Conservation (phyloP, 2,797 vertebrate genomes). For the Huso huso region DNA sequence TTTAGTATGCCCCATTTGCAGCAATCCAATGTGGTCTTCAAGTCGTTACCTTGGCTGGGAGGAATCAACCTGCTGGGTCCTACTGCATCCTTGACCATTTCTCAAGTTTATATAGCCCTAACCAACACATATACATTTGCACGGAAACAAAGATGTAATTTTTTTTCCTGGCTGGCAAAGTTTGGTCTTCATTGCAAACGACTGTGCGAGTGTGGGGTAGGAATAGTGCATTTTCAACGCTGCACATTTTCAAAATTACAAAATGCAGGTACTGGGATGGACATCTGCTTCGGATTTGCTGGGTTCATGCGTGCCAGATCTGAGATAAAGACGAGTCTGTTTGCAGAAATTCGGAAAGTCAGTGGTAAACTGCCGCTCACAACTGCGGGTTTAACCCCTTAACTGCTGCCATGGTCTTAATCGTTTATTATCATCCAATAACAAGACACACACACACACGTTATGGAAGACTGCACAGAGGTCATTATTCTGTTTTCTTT, state of each 20-base stretch:
- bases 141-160: not conserved
- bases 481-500: too few relatives aligned
- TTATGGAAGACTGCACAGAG: not conserved
- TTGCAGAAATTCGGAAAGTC: not conserved
- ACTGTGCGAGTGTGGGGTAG: too few relatives aligned
- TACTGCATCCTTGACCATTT: too few relatives aligned
- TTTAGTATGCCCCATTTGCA: too few relatives aligned
- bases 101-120: not conserved
- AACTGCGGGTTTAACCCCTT: not conserved
- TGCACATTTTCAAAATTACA: not conserved
- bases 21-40: too few relatives aligned
- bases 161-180: not conserved
- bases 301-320: not conserved
- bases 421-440: not conserved
- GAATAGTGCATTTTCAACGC: not conserved
- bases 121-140: not conserved
- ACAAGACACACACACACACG: not conserved
- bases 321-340: not conserved
- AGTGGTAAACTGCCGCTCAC: not conserved
- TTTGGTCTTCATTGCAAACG: not conserved
- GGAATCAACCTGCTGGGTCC: too few relatives aligned
- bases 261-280: not conserved
- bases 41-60: too few relatives aligned
- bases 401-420: too few relatives aligned
- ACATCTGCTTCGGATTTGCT: conserved; percentile 3